Evolutionary conservation across 2,888 invertebrate species (phyloP), one percentile per base, ranked within the genome.

Genomic region (Nasonia oneida): DNA sequence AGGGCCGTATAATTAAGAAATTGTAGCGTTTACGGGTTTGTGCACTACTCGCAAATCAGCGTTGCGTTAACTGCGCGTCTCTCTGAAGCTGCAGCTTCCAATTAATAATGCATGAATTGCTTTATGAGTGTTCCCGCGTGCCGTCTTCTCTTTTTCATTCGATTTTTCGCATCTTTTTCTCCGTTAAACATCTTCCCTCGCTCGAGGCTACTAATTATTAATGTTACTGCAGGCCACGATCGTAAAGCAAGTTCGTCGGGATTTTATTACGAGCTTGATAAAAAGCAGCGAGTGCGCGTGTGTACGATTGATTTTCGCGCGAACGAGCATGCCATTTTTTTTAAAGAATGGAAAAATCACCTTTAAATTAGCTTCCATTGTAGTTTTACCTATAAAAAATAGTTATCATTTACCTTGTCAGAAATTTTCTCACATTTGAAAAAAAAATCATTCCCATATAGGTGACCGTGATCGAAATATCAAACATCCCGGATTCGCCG

Each of bases 1-100:
- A 80, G 53, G 73, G 73, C 39, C 37, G 37, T 84, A 47, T 47
- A 75, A 84, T 84, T 80, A 84, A 74, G 73, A 74, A 79, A 80
- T 75, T 75, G 67, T 50, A 50, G 37, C 71, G 23, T 77, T 67
- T 70, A 76, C 50, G 33, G 74, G n/a, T 74, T 81, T 81, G n/a
- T 64, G 29, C 73, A 18, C 50, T 1, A 42, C 73, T 73, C 73
- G 67, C 70, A 75, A 80, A 84, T 84, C 79, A 79, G 67, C 53
- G 47, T 42, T 18, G 6, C 33, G 0, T 61, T 61, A 29, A n/a
- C 8, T 12, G 71, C 5, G 14, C 70, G 8, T 37, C 4, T 50
- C 15, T 39, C 42, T 64, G 57, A 83, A 50, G n/a, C 4, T 4
- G 10, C 33, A 73, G 42, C 37, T n/a, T 39, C 33, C 39, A 67